These are phyloP conservation scores for Drosophila eohydei DNA, from an alignment of 2,888 invertebrate species.

Conservation along the genomic window DNA sequence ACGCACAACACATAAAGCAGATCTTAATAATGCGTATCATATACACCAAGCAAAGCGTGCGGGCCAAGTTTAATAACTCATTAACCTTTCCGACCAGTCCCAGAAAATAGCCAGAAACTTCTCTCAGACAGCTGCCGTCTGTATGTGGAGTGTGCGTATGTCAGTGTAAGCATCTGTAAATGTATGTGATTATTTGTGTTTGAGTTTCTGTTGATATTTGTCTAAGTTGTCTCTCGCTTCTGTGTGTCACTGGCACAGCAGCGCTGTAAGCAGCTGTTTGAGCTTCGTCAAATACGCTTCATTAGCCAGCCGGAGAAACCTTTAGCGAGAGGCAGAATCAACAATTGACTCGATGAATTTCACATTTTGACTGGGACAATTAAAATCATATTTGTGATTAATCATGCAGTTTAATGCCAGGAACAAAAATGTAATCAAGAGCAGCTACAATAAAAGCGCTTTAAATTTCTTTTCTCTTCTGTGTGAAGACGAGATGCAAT, in stretches of 20 bases:
- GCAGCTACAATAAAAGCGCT: conserved; percentile 20
- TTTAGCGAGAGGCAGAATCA: conserved; percentile 20
- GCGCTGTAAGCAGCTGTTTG: conserved; percentile 35
- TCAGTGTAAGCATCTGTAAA: conserved; percentile 26
- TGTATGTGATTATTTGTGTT: conserved; percentile 9
- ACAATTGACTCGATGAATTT: conserved; percentile 60
- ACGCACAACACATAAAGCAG: conserved; percentile 31
- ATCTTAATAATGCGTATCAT: conserved; percentile 74
- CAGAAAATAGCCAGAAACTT: conserved; percentile 31
- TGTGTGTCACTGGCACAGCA: conserved; percentile 69
- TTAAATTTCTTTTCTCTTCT: conserved; percentile 23
- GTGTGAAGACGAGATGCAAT: background rate
- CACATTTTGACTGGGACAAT: conserved; percentile 56
- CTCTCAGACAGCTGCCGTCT: conserved; percentile 10
- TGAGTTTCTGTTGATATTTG: conserved; percentile 32
- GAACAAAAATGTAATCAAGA: conserved; percentile 31
- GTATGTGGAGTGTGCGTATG: conserved; percentile 8
- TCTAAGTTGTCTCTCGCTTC: conserved; percentile 41
- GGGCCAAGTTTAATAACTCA: conserved; percentile 75
- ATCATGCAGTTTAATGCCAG: conserved; percentile 61
- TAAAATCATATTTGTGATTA: conserved; percentile 68
- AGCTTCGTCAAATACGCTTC: conserved; percentile 60
- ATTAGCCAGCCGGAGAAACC: conserved; percentile 53
- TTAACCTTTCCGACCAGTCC: conserved; percentile 61
- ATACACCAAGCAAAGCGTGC: conserved; percentile 58